phyloP scores from a whole-genome alignment of 2,797 vertebrate species.

The Alcedo quadribrachys region DNA sequence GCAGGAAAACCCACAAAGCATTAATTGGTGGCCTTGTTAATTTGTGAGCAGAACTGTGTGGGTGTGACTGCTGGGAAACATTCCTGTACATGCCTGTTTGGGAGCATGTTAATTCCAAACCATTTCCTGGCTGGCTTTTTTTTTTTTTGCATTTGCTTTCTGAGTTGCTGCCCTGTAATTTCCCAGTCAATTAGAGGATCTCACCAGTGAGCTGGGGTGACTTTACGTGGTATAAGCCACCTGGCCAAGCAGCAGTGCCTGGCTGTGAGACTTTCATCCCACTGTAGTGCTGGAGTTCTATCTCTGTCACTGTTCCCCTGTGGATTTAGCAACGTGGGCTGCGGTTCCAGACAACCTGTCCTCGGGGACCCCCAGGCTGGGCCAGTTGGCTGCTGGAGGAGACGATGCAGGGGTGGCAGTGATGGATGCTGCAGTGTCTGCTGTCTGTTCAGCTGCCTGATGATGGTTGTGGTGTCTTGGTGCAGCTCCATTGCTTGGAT shows the following conservation, averaged over 20 bases:
- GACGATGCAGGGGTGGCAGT: accelerated
- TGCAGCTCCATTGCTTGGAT: constrained; percentile 25
- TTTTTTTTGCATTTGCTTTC: not conserved
- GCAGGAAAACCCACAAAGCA: not conserved
- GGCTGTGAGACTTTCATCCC: not conserved
- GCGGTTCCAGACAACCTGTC: not conserved
- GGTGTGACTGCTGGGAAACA: constrained; percentile 48
- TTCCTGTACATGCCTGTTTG: not conserved
- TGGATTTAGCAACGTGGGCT: accelerated
- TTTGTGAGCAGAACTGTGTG: constrained; percentile 32
- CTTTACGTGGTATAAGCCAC: not conserved
- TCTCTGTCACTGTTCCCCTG: not conserved
- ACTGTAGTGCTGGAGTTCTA: not conserved
- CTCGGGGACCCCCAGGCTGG: accelerated
- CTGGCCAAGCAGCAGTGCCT: not conserved
- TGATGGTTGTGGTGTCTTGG: not conserved
- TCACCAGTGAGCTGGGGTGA: not conserved
- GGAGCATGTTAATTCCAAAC: not conserved
- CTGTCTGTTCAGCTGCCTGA: not conserved
- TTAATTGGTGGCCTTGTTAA: constrained; percentile 61
- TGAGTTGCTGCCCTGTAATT: not conserved
- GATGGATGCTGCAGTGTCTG: not conserved
- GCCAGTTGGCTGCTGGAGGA: not conserved
- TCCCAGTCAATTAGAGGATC: not conserved
- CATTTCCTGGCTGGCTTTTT: not conserved